Conservation (phyloP, 2,797 vertebrate species). For the Dendrocincla fuliginosa region DNA sequence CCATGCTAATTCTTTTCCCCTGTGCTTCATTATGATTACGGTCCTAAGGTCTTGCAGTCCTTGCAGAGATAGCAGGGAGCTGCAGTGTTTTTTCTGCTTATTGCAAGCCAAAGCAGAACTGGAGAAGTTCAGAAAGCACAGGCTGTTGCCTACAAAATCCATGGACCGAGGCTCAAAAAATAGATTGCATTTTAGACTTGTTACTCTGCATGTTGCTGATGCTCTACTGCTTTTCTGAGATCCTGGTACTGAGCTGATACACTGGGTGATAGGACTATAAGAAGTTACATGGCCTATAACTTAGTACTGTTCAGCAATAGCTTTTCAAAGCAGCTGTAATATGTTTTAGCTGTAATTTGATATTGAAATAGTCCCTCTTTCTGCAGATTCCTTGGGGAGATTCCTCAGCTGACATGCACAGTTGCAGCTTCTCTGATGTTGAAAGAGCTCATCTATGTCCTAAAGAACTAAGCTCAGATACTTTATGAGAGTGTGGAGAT, state of each 20-base stretch:
- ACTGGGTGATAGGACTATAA: not conserved
- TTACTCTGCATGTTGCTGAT: not conserved
- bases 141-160: not conserved
- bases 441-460: not conserved
- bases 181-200: not conserved
- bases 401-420: not conserved
- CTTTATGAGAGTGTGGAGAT: not conserved
- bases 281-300: not conserved
- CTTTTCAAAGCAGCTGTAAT: not conserved
- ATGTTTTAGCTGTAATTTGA: not conserved
- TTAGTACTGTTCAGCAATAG: not conserved
- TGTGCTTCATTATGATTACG: not conserved
- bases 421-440: not conserved
- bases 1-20: not conserved
- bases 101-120: slow-evolving; percentile 1
- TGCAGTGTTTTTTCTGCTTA: not conserved
- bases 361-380: not conserved
- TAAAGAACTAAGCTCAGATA: not conserved
- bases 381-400: not conserved
- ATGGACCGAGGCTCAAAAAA: not conserved
- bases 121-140: not conserved
- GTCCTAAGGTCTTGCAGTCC: not conserved
- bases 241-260: not conserved
- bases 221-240: not conserved
- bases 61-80: not conserved